These are phyloP conservation scores for Drosophila pallidifrons DNA, from an alignment of 1,140 invertebrate species.

Conservation along the genomic window DNA sequence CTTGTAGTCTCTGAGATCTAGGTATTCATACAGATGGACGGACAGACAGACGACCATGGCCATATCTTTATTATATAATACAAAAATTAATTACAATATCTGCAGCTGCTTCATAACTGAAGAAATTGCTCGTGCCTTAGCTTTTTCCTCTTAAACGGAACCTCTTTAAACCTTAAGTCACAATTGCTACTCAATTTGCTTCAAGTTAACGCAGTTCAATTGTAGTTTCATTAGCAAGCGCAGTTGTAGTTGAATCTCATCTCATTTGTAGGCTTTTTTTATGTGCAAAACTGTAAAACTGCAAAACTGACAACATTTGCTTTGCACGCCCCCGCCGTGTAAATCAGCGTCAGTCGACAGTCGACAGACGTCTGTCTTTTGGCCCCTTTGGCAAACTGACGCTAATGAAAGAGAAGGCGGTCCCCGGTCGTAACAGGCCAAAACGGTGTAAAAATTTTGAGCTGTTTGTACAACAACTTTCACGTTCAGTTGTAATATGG, in stretches of 20 bases:
- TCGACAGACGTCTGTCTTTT: neutral
- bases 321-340: slow-evolving; percentile 3
- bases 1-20: too few species aligned
- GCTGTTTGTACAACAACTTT: slow-evolving; percentile 63
- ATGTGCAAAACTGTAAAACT: neutral
- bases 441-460: slow-evolving; percentile 52
- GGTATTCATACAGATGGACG: too few species aligned
- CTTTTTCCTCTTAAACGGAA: neutral
- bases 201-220: neutral
- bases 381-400: neutral
- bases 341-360: neutral
- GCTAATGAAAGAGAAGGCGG: slow-evolving; percentile 33
- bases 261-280: slow-evolving; percentile 1
- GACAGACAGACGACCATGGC: too few species aligned
- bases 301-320: slow-evolving; percentile 26
- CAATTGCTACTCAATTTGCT: slow-evolving; percentile 2
- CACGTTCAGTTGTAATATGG: slow-evolving; percentile 51
- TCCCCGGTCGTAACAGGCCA: slow-evolving; percentile 8
- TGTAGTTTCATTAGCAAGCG: slow-evolving; percentile 2
- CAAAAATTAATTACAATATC: too few species aligned
- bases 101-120: too few species aligned
- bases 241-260: slow-evolving; percentile 9
- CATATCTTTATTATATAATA: too few species aligned
- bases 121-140: too few species aligned
- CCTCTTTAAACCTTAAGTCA: neutral